Base-by-base conservation (phyloP, 2,888 invertebrate genomes). In the Chrysina gloriosa region DNA sequence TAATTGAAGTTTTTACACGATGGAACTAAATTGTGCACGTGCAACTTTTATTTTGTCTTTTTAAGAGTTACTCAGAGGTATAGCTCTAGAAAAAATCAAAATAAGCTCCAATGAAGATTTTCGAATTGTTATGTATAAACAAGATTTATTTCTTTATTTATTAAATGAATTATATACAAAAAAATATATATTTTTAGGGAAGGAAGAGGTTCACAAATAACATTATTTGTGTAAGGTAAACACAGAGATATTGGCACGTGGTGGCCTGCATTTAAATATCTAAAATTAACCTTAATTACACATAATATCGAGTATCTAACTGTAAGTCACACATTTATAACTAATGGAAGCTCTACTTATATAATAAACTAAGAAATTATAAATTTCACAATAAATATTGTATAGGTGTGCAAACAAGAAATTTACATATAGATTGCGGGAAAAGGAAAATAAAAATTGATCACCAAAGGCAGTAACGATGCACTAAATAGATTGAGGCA, bases 201-300 rank as follows among this genome's bases (percentile, higher is more conserved):
- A 52, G 45, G 45, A 39, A 14, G 29, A 39, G 31, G 34, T 25
- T 52, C 50, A 64, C 64, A 64, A 64, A 65, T 58, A 67, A 67
- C 54, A 67, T 67, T 67, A 67, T 67, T 63, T 67, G 67, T 3
- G 54, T 19, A 52, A 47, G 50, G 52, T 54, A 67, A 54, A 52
- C 54, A 68, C 68, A 71, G 70, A 72, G 73, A 70, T 77, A 78
- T 78, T 78, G 78, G 77, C 78, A 78, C 78, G 67, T 75, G 69
- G 69, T 72, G 77, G 77, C 78, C 78, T 77, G 78, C 76, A 71
- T 73, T 54, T 68, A 63, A 61, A 68, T 61, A 69, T 50, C 45
- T 48, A 66, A 48, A 56, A 36, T 66, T 58, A 66, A 67, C 39
- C 67, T 67, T 56, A 65, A 65, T 42, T 65, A 65, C n/a, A 42